Conservation (phyloP, 2,113 vertebrate species). For the Phyllostomus hastatus region DNA sequence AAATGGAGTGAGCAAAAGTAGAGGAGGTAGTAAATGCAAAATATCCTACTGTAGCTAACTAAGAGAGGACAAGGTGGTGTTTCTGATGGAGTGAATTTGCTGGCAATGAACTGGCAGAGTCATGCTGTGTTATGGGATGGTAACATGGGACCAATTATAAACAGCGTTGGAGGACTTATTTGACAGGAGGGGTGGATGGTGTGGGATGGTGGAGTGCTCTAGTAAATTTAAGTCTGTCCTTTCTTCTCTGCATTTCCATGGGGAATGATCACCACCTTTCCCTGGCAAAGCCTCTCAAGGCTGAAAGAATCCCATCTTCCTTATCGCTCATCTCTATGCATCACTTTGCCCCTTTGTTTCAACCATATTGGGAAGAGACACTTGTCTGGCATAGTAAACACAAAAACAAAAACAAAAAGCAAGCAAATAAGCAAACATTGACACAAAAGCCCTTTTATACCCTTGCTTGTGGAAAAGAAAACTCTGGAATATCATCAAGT, state of each 20-base stretch:
- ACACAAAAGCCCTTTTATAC: neutral
- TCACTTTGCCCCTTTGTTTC: neutral
- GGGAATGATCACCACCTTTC: neutral
- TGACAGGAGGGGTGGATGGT: neutral
- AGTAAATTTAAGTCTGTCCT: neutral
- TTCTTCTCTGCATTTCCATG: neutral
- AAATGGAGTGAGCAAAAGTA: neutral
- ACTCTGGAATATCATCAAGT: neutral
- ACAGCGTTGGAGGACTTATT: neutral
- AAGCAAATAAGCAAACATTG: neutral
- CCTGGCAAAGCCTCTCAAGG: neutral
- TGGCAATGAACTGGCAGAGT: neutral
- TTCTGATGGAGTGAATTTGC: neutral
- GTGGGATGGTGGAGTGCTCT: neutral
- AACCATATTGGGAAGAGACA: neutral
- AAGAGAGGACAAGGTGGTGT: neutral
- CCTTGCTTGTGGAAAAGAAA: neutral
- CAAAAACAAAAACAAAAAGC: neutral
- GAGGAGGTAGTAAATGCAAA: neutral
- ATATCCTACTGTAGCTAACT: neutral
- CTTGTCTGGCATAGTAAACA: neutral
- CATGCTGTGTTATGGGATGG: neutral
- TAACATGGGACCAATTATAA: neutral
- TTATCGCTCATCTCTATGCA: neutral
- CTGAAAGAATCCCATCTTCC: neutral